These are phyloP conservation scores for Cistogaster globosa DNA, from an alignment of 2,888 invertebrate genomes.

Conservation along the genomic window DNA sequence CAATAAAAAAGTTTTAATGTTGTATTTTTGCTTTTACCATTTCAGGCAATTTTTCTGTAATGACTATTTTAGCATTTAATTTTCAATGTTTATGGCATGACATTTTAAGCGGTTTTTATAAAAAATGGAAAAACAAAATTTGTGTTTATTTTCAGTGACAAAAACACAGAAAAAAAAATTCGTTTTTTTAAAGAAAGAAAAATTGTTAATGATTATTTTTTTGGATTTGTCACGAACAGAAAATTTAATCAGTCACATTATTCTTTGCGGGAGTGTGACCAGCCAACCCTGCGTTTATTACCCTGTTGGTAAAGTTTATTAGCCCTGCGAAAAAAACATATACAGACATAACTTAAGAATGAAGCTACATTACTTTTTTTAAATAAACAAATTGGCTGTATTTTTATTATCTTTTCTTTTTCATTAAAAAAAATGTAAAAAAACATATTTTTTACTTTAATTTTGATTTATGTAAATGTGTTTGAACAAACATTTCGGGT, in stretches of 20 bases:
- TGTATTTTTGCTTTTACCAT: conserved; percentile 8
- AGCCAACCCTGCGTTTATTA: neutral
- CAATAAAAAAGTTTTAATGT: conserved; percentile 47
- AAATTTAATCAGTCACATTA: conserved; percentile 41
- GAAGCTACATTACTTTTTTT: no score
- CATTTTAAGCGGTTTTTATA: conserved; percentile 3
- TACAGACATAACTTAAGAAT: neutral
- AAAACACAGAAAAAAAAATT: neutral
- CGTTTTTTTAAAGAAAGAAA: neutral
- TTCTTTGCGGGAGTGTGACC: conserved; percentile 26
- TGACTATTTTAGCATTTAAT: conserved; percentile 8
- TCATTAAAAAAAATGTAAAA: no score
- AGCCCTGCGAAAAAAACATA: neutral
- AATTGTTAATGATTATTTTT: conserved; percentile 3
- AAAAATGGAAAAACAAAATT: neutral
- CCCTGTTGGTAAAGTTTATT: conserved; percentile 9
- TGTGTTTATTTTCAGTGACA: neutral
- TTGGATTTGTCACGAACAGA: conserved; percentile 32
- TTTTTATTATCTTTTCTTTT: no score
- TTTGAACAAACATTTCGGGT: neutral
- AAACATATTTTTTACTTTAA: neutral
- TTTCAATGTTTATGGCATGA: conserved; percentile 16
- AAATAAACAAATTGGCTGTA: no score
- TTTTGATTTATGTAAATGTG: conserved; percentile 16
- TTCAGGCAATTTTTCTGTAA: conserved; percentile 9